Evolutionary conservation across 2,113 vertebrate genomes (phyloP), one percentile per base, ranked within the genome.

Genomic region (Phaethon lepturus): DNA sequence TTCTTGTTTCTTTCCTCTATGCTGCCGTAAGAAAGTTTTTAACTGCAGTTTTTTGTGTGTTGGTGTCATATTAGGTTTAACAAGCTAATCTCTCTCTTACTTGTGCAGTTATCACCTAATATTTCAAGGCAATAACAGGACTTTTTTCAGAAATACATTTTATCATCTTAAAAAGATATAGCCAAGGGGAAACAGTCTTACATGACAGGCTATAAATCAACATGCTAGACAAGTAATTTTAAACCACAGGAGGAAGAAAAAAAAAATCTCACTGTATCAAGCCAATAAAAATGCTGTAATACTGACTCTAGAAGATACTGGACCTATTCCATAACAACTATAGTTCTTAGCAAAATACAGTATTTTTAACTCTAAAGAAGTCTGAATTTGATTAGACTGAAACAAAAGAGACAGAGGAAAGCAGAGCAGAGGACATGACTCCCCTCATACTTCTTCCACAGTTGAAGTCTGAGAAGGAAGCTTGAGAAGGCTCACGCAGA

Each of bases 161-260:
- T 74, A 97, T 95, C 53, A 85, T 89, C 72, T 89, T 91, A 90
- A 87, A 89, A 95, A 89, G 83, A 91, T 85, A 89, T 7, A 95
- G 88, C 88, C 91, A 95, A 92, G 66, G 76, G 94, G 79, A 95
- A 97, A 91, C n/a, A 93, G 69, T 85, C 88, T 85, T 95, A 97
- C 83, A 95, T n/a, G 91, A 94, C 77, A 85, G 89, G 73, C 55
- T 95, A 89, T 90, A 97, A 95, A 96, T 97, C 96, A 95, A 82
- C 80, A 76, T 44, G 80, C 84, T 89, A 95, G 93, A 89, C 2
- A 18, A 90, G 96, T 86, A 92, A 94, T 91, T 95, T 95, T 89
- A 96, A 95, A 97, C 93, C 94, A 82, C 73, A 68, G 56, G 81
- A 94, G 81, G 73, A 82, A 76, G 50, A 15, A 25, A 78, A 92